phyloP scores from a whole-genome alignment of 2,797 vertebrate genomes.

The Geotrypetes seraphini region DNA sequence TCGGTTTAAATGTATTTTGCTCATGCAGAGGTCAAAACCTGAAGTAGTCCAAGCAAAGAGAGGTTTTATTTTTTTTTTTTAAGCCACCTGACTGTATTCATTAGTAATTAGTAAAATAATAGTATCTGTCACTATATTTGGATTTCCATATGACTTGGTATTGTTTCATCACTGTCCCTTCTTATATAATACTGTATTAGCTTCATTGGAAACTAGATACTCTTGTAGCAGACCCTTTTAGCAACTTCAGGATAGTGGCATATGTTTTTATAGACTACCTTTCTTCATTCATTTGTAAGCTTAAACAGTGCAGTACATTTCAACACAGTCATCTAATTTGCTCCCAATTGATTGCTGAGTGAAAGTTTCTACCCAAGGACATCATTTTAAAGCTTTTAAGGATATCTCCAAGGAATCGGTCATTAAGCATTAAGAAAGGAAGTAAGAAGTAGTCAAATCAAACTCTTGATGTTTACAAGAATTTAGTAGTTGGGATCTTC shows the following conservation, averaged over 20 bases:
- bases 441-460: conserved; percentile 40
- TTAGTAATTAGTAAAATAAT: conserved; percentile 75
- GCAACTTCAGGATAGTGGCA: conserved; percentile 32
- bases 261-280: conserved; percentile 39
- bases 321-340: conserved; percentile 44
- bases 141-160: conserved; percentile 47
- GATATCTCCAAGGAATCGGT: conserved; percentile 44
- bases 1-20: conserved; percentile 59
- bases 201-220: conserved; percentile 44
- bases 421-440: conserved; percentile 44
- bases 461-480: conserved; percentile 42
- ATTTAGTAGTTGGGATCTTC: conserved; percentile 40
- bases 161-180: conserved; percentile 57
- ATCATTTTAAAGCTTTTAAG: conserved; percentile 46
- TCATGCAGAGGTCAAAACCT: conserved; percentile 62
- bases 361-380: conserved; percentile 48
- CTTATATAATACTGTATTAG: conserved; percentile 33
- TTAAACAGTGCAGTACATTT: conserved; percentile 39
- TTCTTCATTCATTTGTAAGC: conserved; percentile 44
- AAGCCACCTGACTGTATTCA: conserved; percentile 65
- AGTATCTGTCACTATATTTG: conserved; percentile 64
- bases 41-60: conserved; percentile 58
- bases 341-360: conserved; percentile 44
- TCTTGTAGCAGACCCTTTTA: conserved; percentile 42
- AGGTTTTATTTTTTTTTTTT: conserved; percentile 66